Evolutionary conservation across 1,140 invertebrate genomes (phyloP), one percentile per base, ranked within the genome.

Genomic region (Saxidomus purpurata): DNA sequence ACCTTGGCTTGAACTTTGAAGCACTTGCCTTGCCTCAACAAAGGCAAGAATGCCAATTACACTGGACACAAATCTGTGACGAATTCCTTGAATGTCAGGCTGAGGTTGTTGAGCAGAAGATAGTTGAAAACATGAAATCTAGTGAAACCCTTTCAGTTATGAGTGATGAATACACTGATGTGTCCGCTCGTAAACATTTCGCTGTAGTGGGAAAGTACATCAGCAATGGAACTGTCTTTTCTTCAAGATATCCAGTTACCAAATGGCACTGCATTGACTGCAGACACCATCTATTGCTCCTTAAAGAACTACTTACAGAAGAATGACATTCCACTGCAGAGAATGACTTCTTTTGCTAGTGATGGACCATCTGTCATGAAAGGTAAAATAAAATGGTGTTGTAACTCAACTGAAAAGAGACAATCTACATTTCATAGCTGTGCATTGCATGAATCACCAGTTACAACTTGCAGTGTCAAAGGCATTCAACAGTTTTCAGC

Each of bases 371-470:
- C 63, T 13, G 90, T 87, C 0, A 91, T 87, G 59, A 47, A 63
- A 2, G 84, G 89, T 0, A 52, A 81, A 1, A 55, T n/a, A 59
- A 55, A 90, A 87, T 84, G 63, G 90, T 52, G 84, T 90, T 15
- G 82, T 67, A 15, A 61, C 77, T 19, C 36, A 63, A 59, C 63
- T 91, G 55, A 81, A 61, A 43, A 36, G 52, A 34, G 25, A 67
- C 25, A 63, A 52, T 34, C 77, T 69, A 15, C 25, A 61, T 40
- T 9, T 89, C 13, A 89, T 88, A 49, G 19, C 43, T 11, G 17
- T 89, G 31, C 90, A 90, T 55, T 90, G 90, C 31, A 84, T 88
- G 36, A 81, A 86, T 22, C 90, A 89, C 31, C 9, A 69, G 8
- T 40, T 89, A 19, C n/a, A 83, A 40, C 25, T 88, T 25, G 89